Percentiles rank a stretch among this genome's conserved stretches.
phyloP scores from a whole-genome alignment of 2,888 invertebrate species.

The Adelognathus sp. region DNA sequence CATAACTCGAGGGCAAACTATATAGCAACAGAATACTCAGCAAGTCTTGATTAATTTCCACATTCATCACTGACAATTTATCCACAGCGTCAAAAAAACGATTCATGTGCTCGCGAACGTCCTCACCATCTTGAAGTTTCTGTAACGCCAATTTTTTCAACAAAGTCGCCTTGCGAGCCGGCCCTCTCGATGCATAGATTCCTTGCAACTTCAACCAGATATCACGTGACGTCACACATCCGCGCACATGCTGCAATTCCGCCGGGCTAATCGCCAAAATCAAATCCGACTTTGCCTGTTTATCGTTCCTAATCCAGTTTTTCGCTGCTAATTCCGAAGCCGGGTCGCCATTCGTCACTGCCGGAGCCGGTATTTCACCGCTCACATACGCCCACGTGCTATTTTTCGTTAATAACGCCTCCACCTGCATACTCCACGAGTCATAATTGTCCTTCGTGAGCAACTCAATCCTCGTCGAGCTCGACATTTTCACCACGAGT shows the following conservation, averaged over 20 bases:
- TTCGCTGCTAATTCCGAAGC: background rate
- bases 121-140: slow-evolving; percentile 7
- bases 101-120: slow-evolving; percentile 24
- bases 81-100: slow-evolving; percentile 39
- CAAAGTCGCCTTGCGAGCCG: slow-evolving; percentile 31
- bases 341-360: background rate
- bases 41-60: slow-evolving; percentile 8
- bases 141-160: slow-evolving; percentile 21
- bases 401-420: background rate
- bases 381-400: background rate
- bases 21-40: slow-evolving; percentile 22
- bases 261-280: slow-evolving; percentile 5
- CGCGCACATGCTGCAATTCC: slow-evolving; percentile 5
- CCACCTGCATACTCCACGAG: slow-evolving; percentile 16
- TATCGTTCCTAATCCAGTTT: background rate
- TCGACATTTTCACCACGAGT: background rate
- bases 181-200: slow-evolving; percentile 20
- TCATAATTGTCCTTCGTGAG: slow-evolving; percentile 17
- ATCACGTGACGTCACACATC: slow-evolving; percentile 11
- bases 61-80: slow-evolving; percentile 18
- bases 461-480: background rate
- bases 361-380: background rate
- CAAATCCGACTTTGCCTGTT: slow-evolving; percentile 1
- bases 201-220: slow-evolving; percentile 13
- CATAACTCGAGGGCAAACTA: slow-evolving; percentile 25